A percentile compares a stretch with the other conserved stretches of the same genome.
phyloP scores from a whole-genome alignment of 1,140 invertebrate genomes.

The Zaprionus kolodkinae region DNA sequence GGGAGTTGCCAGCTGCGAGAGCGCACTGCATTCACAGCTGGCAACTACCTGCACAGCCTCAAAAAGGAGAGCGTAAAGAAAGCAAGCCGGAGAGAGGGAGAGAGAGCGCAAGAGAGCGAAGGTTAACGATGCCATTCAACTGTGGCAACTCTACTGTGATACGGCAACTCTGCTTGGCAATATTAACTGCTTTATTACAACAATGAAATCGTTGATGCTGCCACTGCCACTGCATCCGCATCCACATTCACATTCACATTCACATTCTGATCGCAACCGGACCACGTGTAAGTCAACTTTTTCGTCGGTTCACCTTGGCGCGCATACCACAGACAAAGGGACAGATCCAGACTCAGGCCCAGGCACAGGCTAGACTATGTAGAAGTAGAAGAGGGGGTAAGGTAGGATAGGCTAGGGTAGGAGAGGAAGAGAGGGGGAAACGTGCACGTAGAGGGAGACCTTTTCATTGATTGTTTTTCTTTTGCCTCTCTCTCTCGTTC shows the following conservation, averaged over 20 bases:
- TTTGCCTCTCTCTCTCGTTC: slow-evolving; percentile 17
- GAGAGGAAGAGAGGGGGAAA: neutral
- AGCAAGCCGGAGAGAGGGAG: neutral
- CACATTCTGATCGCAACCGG: slow-evolving; percentile 4
- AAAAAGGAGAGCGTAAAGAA: neutral
- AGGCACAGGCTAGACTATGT: neutral
- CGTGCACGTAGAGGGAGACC: slow-evolving; percentile 32
- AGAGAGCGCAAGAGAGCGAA: slow-evolving; percentile 7
- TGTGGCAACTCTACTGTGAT: slow-evolving; percentile 5
- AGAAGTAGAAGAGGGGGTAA: neutral
- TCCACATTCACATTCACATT: neutral
- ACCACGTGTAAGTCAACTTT: slow-evolving; percentile 28
- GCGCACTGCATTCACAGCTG: neutral
- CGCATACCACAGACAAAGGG: slow-evolving; percentile 43
- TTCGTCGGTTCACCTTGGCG: slow-evolving; percentile 47
- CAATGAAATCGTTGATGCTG: slow-evolving; percentile 26
- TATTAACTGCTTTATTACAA: slow-evolving; percentile 72
- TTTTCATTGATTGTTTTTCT: slow-evolving; percentile 77
- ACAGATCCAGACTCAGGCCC: neutral
- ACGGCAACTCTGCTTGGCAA: slow-evolving; percentile 20
- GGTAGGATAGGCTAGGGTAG: no score
- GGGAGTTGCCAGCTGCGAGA: no score
- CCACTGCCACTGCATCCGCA: slow-evolving; percentile 24
- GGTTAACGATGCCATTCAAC: slow-evolving; percentile 48
- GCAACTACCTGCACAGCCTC: slow-evolving; percentile 34